Evolutionary conservation across 1,140 invertebrate species (phyloP), one percentile per base, ranked within the genome.

Genomic region (Lasaia peninsularis): DNA sequence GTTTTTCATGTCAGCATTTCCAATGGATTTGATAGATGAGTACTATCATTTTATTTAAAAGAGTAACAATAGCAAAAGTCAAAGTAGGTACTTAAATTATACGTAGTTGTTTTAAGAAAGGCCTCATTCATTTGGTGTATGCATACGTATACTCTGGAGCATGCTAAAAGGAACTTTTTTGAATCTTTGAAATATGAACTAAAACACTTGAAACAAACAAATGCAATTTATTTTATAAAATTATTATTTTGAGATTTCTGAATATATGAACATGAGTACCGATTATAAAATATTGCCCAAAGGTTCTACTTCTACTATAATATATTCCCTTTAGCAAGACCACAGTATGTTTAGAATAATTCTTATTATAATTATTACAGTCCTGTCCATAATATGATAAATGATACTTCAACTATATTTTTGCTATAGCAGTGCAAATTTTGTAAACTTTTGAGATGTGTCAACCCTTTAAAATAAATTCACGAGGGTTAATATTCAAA

Each of bases 371-470:
- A 48, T 20, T n/a, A n/a, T n/a, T 48, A 48, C 18, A 21, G 18
- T 48, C 10, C 11, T 48, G 37, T 48, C 40, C 40, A 20, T 9
- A 20, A 18, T n/a, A n/a, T 48, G 18, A 48, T 21, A 44, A 24
- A 20, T 18, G 14, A 40, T 55, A 40, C 40, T 11, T 44, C 21
- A 24, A 10, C 21, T 16, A 7, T 40, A 44, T 21, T 4, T 16
- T 31, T 6, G 7, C 35, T 44, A 21, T 6, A 21, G 11, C 10
- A 24, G 35, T 28, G 40, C 37, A 55, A 44, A 40, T 24, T 55
- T 86, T 88, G 85, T 85, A 88, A 88, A 86, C 83, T 86, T 86
- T 88, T 88, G 83, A 86, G 83, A 77, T 71, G 58, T 75, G 76
- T 65, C 75, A 79, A 81, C 74, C 78, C 80, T 76, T n/a, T 80